Base-by-base conservation (phyloP, 2,797 vertebrate genomes). In the Prionace glauca region DNA sequence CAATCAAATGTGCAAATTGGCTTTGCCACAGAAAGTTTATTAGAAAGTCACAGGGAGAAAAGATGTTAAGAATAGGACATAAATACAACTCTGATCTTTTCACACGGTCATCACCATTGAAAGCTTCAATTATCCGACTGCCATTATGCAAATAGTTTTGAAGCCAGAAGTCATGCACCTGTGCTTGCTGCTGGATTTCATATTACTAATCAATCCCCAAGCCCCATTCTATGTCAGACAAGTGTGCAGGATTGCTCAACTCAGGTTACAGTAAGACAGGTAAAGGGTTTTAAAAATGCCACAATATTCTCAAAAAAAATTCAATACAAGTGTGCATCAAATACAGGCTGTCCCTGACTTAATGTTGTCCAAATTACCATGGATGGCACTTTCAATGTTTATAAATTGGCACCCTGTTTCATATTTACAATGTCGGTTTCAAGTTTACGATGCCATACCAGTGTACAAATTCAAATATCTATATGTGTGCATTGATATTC, bases 151-250 rank as follows among this genome's bases (percentile, higher is more conserved):
- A 97, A 98, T 96, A 95, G 96, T 96, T 95, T 77, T 96, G 96
- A 97, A 97, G 96, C 96, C 96, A 97, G 96, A 97, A 97, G 96
- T 96, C 95, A 95, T 95, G 96, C 97, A 97, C 97, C 97, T 97
- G 97, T 96, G 96, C 96, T 97, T 96, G 96, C 96, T 96, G 96
- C 96, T 81, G 96, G 95, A 96, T 96, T 97, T 97, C 97, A 97
- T 97, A 97, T 96, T 96, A 96, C 96, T 96, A 96, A 96, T 96
- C 96, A 97, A 87, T 95, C 95, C 96, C 96, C 91, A 95, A 97
- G 96, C 96, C 96, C 96, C 96, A 74, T 96, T 97, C 96, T 96
- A 95, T 56, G 81, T 95, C 86, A 96, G 71, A 96, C 96, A 96
- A 96, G 84, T 96, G 95, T 24, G 95, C 16, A 45, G 96, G 96